phyloP scores from a whole-genome alignment of 2,888 invertebrate species.

The Quadroppia sp. region DNA sequence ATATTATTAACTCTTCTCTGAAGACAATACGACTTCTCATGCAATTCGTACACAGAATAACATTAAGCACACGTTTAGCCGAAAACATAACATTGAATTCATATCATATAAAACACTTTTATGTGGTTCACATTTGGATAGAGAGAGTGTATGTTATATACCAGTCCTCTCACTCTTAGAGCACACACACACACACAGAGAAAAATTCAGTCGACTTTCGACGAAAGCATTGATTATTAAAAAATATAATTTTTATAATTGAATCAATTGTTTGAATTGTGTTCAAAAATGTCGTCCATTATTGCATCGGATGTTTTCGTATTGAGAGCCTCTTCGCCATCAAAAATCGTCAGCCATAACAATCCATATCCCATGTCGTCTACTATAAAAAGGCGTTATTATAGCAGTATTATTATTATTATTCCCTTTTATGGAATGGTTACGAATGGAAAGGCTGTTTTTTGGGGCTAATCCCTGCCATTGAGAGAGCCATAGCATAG shows the following conservation, averaged over 20 bases:
- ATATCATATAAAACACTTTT: too few species aligned
- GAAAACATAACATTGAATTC: neutral
- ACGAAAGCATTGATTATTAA: too few species aligned
- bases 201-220: too few species aligned
- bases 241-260: neutral
- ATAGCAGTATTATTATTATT: slow-evolving; percentile 16
- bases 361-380: neutral
- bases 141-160: too few species aligned
- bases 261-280: neutral
- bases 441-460: too few species aligned
- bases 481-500: neutral
- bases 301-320: slow-evolving; percentile 13
- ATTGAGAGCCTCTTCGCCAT: too few species aligned
- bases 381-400: slow-evolving; percentile 31
- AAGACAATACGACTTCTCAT: neutral
- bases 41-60: neutral
- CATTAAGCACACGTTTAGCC: neutral
- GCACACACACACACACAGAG: too few species aligned
- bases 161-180: too few species aligned
- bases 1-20: neutral
- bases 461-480: neutral
- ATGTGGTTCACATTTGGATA: too few species aligned
- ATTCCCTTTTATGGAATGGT: slow-evolving; percentile 31
- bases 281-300: neutral
- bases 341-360: too few species aligned